Base-by-base conservation (phyloP, 2,113 vertebrate genomes). In the Boulengeromyrus knoepffleri region DNA sequence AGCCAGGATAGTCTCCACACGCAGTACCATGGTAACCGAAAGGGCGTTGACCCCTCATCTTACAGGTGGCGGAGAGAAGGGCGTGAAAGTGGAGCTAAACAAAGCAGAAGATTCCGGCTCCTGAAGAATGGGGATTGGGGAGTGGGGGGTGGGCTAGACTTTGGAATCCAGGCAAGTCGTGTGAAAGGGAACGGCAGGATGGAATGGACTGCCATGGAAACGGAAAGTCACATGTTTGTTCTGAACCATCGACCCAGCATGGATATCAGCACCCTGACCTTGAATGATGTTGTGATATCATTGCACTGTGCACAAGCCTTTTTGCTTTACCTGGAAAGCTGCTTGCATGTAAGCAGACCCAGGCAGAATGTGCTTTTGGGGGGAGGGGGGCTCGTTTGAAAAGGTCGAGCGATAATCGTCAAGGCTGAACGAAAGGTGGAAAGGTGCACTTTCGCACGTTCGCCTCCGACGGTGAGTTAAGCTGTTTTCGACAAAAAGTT, bases 211-310 rank as follows among this genome's bases (percentile, higher is more conserved):
- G 39, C 42, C 83, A 9, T n/a, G 90, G 86, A 88, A 89, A 91
- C 91, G 87, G 58, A 88, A 74, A 87, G 2, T 91, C 90, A 88
- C 39, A 89, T 88, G 56, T 27, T 90, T 89, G 89, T 84, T 92
- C 46, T 15, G n/a, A 36, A 91, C 90, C 90, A 92, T 47, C 24
- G 27, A 80, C 88, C 89, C 70, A 90, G 91, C 88, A 74, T 74
- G 92, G 90, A 52, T 42, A 80, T 39, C 4, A 89, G 90, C 89
- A 92, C 90, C 90, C 70, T 77, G 92, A 94, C 92, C 74, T 92
- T 93, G 94, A 95, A 95, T 95, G 95, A 95, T 92, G 91, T 42
- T 89, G 91, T 92, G 93, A 50, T 86, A 36, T 86, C 84, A 86
- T 86, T 86, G 84, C 84, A 90, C 93, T 92, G 90, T 93, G 92